A percentile compares a stretch with the other conserved stretches of the same genome.
Evolutionary conservation across 1,140 invertebrate genomes (phyloP).

Genomic region (Helicorthomorpha holstii): DNA sequence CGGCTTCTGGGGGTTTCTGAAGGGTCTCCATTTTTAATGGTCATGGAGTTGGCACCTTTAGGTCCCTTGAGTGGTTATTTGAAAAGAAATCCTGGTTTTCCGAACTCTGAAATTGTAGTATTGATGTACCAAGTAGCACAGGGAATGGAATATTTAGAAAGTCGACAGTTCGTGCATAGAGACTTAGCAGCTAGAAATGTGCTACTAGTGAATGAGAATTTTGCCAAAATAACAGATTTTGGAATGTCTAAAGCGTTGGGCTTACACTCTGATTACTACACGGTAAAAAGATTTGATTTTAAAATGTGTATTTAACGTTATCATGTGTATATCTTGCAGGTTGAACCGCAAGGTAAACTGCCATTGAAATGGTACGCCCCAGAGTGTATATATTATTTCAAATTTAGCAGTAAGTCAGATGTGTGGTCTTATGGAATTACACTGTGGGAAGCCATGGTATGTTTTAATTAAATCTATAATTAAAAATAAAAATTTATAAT

Average conservation of each 20-base stretch:
- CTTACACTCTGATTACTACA: constrained; percentile 19
- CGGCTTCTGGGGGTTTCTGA: constrained; percentile 30
- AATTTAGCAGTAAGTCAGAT: constrained; percentile 25
- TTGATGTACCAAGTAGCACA: constrained; percentile 27
- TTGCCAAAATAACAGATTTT: constrained; percentile 19
- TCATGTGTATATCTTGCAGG: no score
- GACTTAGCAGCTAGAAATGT: constrained; percentile 26
- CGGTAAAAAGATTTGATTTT: no score
- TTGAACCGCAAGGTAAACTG: constrained; percentile 17
- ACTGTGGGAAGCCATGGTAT: constrained; percentile 32
- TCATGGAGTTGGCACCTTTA: constrained; percentile 31
- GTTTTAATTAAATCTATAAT: no score
- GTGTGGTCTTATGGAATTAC: constrained; percentile 32
- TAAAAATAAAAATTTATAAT: no score
- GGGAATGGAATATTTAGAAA: constrained; percentile 32
- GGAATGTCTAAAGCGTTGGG: constrained; percentile 18
- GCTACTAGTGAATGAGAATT: constrained; percentile 28
- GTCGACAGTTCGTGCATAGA: constrained; percentile 27
- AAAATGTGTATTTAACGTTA: no score
- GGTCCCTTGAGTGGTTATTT: constrained; percentile 31
- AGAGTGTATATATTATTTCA: constrained; percentile 24
- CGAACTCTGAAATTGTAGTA: constrained; percentile 1
- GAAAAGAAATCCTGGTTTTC: constrained; percentile 14
- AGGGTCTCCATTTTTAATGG: constrained; percentile 30
- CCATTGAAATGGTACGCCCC: constrained; percentile 24